Conservation (phyloP, 2,797 vertebrate genomes). For the Danio kyathit region DNA sequence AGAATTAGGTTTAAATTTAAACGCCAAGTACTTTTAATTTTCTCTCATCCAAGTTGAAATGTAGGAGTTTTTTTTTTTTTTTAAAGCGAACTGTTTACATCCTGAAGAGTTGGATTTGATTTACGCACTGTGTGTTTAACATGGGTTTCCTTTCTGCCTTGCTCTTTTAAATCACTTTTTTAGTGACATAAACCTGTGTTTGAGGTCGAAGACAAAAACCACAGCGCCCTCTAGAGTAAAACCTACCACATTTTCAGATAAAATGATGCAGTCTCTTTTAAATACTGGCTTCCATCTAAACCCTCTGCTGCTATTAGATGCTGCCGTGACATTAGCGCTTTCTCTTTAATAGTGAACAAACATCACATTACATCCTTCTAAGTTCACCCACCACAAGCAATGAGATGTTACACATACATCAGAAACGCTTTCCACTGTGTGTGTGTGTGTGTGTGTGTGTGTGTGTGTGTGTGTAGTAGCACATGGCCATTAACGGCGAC, state of each 20-base stretch:
- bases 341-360: slow-evolving; percentile 1
- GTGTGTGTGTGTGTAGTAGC: not conserved
- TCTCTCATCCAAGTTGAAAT: not conserved
- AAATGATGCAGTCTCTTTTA: not conserved
- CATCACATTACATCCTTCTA: not conserved
- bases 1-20: slow-evolving; percentile 32
- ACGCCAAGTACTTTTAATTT: slow-evolving; percentile 38
- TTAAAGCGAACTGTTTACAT: not conserved
- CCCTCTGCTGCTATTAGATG: slow-evolving; percentile 41
- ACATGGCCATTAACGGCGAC: not conserved
- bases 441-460: not conserved
- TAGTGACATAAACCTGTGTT: not conserved
- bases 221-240: not conserved
- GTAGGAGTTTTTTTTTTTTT: not conserved
- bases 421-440: slow-evolving; percentile 16
- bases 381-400: slow-evolving; percentile 6
- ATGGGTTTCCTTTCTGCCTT: slow-evolving; percentile 13
- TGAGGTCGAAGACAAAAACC: not conserved
- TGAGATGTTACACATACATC: slow-evolving; percentile 14
- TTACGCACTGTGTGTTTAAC: slow-evolving; percentile 15
- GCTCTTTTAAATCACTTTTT: not conserved
- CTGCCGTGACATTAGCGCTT: slow-evolving; percentile 8
- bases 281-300: slow-evolving; percentile 25
- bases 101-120: slow-evolving; percentile 20
- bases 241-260: not conserved